Evolutionary conservation across 2,113 vertebrate species (phyloP).

Genomic region (Hemiscyllium ocellatum): DNA sequence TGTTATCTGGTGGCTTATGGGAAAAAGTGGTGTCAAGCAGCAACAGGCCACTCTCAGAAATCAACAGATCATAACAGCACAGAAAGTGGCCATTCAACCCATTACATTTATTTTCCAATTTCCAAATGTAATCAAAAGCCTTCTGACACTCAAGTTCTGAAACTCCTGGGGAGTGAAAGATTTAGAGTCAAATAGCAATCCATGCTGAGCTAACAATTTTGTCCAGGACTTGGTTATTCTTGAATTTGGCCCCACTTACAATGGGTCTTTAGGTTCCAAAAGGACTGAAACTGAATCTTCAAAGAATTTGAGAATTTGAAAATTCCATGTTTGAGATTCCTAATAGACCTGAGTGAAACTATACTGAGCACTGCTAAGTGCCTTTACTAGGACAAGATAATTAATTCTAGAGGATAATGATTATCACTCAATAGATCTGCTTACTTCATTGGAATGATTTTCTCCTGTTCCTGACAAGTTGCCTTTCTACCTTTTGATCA

Average conservation of each 20-base stretch:
- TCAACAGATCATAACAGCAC: too few relatives aligned
- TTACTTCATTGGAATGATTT: not conserved
- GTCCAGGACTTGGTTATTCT: not conserved
- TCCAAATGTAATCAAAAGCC: not conserved
- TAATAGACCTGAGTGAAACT: too few relatives aligned
- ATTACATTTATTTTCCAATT: not conserved
- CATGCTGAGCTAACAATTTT: not conserved
- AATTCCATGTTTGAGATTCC: not conserved
- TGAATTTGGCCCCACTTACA: not conserved
- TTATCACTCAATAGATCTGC: not conserved
- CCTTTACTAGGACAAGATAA: too few relatives aligned
- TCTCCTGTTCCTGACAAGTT: not conserved
- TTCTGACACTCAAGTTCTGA: not conserved
- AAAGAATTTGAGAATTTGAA: not conserved
- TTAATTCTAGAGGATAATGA: too few relatives aligned
- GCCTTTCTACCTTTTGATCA: not conserved
- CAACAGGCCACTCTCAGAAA: too few relatives aligned
- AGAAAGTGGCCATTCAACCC: too few relatives aligned
- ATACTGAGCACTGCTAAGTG: too few relatives aligned
- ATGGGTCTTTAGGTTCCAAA: not conserved
- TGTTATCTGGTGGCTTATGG: not conserved
- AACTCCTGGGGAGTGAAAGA: not conserved
- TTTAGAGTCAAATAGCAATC: not conserved
- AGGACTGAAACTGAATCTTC: not conserved
- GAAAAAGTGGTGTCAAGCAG: not conserved